Evolutionary conservation across 2,797 vertebrate genomes (phyloP).

Genomic region (Enteromius mattozi): DNA sequence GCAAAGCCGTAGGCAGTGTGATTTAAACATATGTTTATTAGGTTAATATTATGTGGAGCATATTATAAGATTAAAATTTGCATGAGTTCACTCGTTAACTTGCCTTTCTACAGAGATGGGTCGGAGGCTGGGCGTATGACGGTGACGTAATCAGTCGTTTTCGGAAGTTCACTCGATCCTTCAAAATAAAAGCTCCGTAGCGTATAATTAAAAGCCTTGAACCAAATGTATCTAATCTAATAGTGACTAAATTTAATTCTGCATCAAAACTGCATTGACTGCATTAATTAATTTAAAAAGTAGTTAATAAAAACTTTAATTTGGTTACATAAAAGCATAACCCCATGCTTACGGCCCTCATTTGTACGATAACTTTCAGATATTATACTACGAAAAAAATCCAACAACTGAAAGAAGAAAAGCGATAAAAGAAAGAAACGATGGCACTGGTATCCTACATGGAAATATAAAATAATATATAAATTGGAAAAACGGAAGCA

Average conservation of each 20-base stretch:
- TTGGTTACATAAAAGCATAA: not conserved
- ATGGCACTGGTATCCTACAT: not conserved
- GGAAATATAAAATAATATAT: not conserved
- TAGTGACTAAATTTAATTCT: not conserved
- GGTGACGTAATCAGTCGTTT: not conserved
- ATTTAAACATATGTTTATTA: not conserved
- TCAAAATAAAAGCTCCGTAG: conserved; percentile 53
- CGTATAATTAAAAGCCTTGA: not conserved
- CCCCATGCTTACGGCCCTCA: not conserved
- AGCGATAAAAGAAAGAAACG: not conserved
- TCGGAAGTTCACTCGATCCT: not conserved
- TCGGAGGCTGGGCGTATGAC: not conserved
- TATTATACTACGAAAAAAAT: not conserved
- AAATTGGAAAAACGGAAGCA: not conserved
- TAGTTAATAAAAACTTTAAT: not conserved
- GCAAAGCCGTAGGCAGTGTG: not conserved
- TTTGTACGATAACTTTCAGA: not conserved
- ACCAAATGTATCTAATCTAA: not conserved
- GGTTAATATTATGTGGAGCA: not conserved
- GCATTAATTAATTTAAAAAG: not conserved
- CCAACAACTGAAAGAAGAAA: not conserved
- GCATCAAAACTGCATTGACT: not conserved
- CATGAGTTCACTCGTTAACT: conserved; percentile 35
- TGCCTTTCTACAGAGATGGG: not conserved
- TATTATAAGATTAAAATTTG: not conserved